Percentiles rank a stretch among this genome's conserved stretches.
These are phyloP conservation scores for Selene dorsalis DNA, from an alignment of 2,797 vertebrate genomes.

Conservation along the genomic window DNA sequence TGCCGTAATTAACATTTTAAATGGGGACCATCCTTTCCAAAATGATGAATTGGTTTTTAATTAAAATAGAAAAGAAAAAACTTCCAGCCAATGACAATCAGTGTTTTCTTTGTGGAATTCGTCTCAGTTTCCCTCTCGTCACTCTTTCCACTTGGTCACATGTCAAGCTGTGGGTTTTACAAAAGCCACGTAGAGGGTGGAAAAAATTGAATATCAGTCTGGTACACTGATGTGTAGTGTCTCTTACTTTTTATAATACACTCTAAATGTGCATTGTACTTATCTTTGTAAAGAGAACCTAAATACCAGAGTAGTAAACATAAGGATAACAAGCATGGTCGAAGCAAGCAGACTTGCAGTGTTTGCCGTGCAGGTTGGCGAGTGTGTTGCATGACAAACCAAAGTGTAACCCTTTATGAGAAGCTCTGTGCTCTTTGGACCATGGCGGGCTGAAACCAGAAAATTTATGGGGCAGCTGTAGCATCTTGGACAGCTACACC, in stretches of 20 bases:
- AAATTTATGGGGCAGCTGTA: slow-evolving; percentile 62
- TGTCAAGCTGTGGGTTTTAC: slow-evolving; percentile 35
- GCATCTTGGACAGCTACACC: slow-evolving; percentile 65
- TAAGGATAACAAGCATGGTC: neutral
- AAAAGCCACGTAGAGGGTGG: slow-evolving; percentile 41
- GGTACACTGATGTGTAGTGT: slow-evolving; percentile 7
- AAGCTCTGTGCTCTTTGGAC: slow-evolving; percentile 32
- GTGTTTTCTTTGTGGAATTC: slow-evolving; percentile 39
- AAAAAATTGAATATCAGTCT: slow-evolving; percentile 35
- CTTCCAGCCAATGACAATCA: slow-evolving; percentile 42
- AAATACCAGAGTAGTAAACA: neutral
- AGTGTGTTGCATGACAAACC: slow-evolving; percentile 8
- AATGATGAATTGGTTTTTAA: slow-evolving; percentile 70
- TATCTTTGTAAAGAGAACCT: neutral
- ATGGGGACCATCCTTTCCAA: slow-evolving; percentile 62
- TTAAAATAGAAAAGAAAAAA: slow-evolving; percentile 49
- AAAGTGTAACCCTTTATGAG: slow-evolving; percentile 19
- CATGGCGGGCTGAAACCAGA: slow-evolving; percentile 51
- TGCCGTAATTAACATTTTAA: slow-evolving; percentile 74
- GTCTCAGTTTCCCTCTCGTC: slow-evolving; percentile 46
- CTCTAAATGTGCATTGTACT: neutral
- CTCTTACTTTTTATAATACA: neutral
- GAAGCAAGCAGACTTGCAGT: neutral
- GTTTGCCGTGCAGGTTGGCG: neutral
- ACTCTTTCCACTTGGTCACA: slow-evolving; percentile 61